These are phyloP conservation scores for Netelia melanura DNA, from an alignment of 2,888 invertebrate species.

Conservation along the genomic window DNA sequence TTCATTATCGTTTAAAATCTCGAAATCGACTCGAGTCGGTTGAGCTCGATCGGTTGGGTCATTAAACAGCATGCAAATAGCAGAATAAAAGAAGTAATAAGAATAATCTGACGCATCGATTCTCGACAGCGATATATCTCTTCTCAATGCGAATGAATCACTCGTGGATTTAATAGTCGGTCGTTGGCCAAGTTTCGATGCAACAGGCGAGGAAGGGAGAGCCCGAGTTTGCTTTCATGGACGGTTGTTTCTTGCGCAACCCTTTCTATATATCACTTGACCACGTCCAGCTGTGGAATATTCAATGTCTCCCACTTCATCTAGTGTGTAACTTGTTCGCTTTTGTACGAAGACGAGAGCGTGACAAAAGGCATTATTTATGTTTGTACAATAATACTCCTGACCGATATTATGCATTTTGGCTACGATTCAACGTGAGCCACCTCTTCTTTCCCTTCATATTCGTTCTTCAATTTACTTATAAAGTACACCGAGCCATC, in stretches of 20 bases:
- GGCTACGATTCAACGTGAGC: constrained; percentile 29
- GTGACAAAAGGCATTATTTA: constrained; percentile 25
- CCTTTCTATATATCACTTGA: constrained; percentile 17
- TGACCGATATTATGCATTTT: constrained; percentile 28
- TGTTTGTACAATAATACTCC: constrained; percentile 22
- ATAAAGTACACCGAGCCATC: constrained; percentile 35
- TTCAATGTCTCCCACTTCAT: constrained; percentile 22
- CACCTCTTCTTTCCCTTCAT: constrained; percentile 11
- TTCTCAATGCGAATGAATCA: constrained; percentile 3
- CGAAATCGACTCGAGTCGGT: neutral
- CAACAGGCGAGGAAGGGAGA: neutral
- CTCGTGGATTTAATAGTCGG: constrained; percentile 7
- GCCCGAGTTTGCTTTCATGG: constrained; percentile 38
- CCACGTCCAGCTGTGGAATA: constrained; percentile 29
- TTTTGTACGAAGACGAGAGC: constrained; percentile 10
- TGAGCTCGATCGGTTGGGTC: neutral
- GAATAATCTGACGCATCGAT: constrained; percentile 16
- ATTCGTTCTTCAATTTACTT: constrained; percentile 9
- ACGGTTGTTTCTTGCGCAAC: constrained; percentile 46
- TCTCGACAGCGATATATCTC: neutral
- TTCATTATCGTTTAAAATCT: neutral
- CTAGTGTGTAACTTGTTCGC: neutral
- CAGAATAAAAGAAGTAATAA: neutral
- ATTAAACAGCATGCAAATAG: constrained; percentile 2
- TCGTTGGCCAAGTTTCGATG: constrained; percentile 19